phyloP scores from a whole-genome alignment of 35 echinoderm and acorn worm genomes.

The Acanthaster planci region DNA sequence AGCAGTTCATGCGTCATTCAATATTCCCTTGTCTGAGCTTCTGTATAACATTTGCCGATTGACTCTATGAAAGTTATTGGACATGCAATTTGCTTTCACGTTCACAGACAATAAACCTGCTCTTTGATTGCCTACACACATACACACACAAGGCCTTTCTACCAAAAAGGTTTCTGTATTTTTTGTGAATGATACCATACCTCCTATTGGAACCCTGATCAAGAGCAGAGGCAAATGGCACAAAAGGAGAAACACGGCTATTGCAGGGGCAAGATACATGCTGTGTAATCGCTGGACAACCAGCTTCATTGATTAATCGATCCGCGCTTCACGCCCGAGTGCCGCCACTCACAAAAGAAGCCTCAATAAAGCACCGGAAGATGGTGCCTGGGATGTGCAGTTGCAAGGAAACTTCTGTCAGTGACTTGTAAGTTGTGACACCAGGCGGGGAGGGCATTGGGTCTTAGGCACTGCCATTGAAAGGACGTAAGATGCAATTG shows the following conservation, averaged over 20 bases:
- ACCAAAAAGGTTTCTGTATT: too few species aligned
- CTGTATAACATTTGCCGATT: too few species aligned
- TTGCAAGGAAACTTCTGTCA: neutral
- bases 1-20: too few species aligned
- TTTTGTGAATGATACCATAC: too few species aligned
- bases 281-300: neutral
- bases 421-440: neutral
- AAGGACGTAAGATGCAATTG: neutral
- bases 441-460: neutral
- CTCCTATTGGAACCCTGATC: too few species aligned
- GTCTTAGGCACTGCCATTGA: neutral
- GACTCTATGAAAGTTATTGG: too few species aligned
- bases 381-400: neutral
- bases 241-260: constrained; percentile 10
- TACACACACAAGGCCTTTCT: too few species aligned
- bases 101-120: too few species aligned
- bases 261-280: neutral
- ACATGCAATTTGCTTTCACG: too few species aligned
- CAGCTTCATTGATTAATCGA: constrained; percentile 19
- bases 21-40: too few species aligned
- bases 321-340: neutral
- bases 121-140: too few species aligned
- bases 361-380: neutral
- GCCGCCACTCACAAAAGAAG: neutral
- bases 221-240: neutral